phyloP scores from a whole-genome alignment of 2,797 vertebrate species.

The Myoxocephalus aenaeus region DNA sequence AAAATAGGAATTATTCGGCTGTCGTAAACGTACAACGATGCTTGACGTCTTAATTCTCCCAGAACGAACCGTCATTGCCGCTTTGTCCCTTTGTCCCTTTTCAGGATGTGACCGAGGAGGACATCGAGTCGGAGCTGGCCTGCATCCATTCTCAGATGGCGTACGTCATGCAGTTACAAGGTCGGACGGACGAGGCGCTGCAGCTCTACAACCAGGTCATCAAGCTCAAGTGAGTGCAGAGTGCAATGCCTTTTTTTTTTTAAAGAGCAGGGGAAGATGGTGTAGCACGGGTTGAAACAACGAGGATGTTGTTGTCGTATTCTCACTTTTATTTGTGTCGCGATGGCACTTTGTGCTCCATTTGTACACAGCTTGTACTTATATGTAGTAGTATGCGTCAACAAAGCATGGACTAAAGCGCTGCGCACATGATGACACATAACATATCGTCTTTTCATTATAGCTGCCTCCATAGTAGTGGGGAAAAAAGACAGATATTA shows the following conservation, averaged over 20 bases:
- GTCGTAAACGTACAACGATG: neutral
- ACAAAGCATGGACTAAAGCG: neutral
- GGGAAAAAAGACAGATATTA: too few relatives aligned
- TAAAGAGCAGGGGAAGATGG: neutral
- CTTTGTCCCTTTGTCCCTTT: neutral
- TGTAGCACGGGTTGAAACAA: neutral
- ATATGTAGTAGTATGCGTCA: neutral
- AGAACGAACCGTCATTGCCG: neutral
- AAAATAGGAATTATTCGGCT: too few relatives aligned
- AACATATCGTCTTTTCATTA: neutral
- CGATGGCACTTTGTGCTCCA: neutral
- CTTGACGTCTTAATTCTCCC: neutral
- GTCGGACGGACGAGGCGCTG: conserved; percentile 92
- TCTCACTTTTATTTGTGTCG: neutral
- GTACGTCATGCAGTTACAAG: conserved; percentile 93
- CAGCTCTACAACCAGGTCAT: conserved; percentile 99
- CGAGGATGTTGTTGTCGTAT: neutral
- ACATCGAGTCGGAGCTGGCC: conserved; percentile 93
- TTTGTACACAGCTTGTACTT: neutral
- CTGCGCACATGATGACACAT: neutral
- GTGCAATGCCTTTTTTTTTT: neutral
- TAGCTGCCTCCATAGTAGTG: neutral
- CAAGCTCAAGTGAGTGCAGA: conserved; percentile 92
- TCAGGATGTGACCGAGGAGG: conserved; percentile 90
- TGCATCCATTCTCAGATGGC: conserved; percentile 99